Percentiles rank a stretch among this genome's conserved stretches.
Conservation (phyloP, 1,140 invertebrate species). For the Eubasilissa regina region DNA sequence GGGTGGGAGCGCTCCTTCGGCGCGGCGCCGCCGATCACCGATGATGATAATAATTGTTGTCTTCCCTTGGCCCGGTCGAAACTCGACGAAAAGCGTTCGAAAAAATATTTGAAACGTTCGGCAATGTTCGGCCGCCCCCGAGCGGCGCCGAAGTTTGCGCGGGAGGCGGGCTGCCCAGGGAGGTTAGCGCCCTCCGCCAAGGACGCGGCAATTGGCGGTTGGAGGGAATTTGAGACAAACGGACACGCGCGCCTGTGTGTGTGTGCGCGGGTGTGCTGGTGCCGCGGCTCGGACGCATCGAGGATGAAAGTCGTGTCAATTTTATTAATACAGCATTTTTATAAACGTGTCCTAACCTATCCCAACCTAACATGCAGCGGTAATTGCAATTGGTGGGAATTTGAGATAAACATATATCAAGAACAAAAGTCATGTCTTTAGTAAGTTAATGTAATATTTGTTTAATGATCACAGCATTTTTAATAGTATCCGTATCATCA, state of each 20-base stretch:
- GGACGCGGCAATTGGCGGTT: conserved; percentile 29
- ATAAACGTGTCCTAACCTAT: no score
- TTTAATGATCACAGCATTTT: no score
- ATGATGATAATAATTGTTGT: no score
- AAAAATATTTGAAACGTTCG: not conserved
- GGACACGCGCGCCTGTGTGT: not conserved
- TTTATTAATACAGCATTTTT: no score
- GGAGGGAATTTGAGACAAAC: conserved; percentile 39
- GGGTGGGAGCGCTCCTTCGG: no score
- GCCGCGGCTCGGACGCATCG: not conserved
- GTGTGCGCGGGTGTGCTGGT: not conserved
- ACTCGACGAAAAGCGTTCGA: not conserved
- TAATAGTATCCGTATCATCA: no score
- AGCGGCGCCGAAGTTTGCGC: conserved; percentile 8
- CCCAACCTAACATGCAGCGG: no score
- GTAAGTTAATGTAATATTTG: no score
- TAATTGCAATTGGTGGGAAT: no score
- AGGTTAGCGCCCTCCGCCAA: conserved; percentile 12
- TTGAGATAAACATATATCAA: no score
- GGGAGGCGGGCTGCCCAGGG: not conserved
- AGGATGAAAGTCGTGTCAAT: not conserved
- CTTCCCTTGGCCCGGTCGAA: not conserved
- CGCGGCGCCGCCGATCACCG: no score
- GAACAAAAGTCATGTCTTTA: no score
- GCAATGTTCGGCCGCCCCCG: not conserved